Evolutionary conservation across 2,888 invertebrate species (phyloP).

Genomic region (Hecatera dysodea): DNA sequence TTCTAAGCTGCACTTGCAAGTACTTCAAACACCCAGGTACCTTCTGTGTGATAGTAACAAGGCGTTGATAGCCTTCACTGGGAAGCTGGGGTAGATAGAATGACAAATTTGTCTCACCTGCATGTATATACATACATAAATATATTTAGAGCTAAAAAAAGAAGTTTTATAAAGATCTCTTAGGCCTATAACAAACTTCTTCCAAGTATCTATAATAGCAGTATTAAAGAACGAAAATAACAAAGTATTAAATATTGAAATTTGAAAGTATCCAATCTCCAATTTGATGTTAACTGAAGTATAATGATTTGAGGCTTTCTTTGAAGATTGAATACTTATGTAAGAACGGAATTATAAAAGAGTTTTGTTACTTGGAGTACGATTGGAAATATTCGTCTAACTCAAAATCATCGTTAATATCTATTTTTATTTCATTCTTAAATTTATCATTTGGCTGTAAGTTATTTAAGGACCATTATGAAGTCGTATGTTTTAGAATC

Average conservation of each 20-base stretch:
- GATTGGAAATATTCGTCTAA: constrained; percentile 32
- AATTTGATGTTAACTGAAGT: constrained; percentile 48
- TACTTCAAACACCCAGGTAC: too few relatives aligned
- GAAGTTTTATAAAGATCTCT: not conserved
- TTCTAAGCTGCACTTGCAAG: too few relatives aligned
- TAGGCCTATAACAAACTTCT: constrained; percentile 1
- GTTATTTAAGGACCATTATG: not conserved
- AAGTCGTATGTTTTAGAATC: not conserved
- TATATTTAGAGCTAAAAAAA: not conserved
- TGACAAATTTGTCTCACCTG: too few relatives aligned
- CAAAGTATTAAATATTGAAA: constrained; percentile 45
- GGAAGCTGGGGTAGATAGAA: too few relatives aligned
- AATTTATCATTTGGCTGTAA: too few relatives aligned
- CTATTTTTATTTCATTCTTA: constrained; percentile 1
- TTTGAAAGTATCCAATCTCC: constrained; percentile 52
- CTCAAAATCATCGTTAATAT: constrained; percentile 33
- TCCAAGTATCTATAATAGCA: constrained; percentile 24
- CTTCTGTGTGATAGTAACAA: too few relatives aligned
- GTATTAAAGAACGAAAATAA: constrained; percentile 41
- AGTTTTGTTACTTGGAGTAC: constrained; percentile 50
- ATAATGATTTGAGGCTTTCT: constrained; percentile 49
- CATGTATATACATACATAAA: too few relatives aligned
- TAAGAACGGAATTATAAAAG: constrained; percentile 46
- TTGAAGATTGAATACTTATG: constrained; percentile 49
- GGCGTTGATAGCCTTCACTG: too few relatives aligned